A percentile compares a stretch with the other conserved stretches of the same genome.
Conservation (phyloP, 2,113 vertebrate species). For the Lagopus leucura region DNA sequence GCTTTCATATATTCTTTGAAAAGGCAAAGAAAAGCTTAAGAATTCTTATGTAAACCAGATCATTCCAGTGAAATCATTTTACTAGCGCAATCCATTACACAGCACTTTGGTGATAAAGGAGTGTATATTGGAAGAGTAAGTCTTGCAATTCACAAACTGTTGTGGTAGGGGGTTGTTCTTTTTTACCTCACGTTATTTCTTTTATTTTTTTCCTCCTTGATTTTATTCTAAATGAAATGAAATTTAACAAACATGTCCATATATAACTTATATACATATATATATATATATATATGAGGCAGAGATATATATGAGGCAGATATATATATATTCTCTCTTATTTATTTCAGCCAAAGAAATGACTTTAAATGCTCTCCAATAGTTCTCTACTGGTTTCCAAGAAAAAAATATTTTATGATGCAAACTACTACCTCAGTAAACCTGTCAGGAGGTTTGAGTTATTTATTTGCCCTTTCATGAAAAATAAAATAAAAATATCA, state of each 20-base stretch:
- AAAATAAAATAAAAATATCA: background rate
- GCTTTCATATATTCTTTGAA: constrained; percentile 51
- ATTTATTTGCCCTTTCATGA: constrained; percentile 30
- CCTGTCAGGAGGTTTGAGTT: constrained; percentile 31
- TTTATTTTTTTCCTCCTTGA: background rate
- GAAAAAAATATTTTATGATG: background rate
- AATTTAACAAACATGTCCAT: background rate
- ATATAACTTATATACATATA: constrained; percentile 58
- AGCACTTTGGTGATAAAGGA: constrained; percentile 40
- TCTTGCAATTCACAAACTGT: constrained; percentile 12
- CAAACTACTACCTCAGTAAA: constrained; percentile 29
- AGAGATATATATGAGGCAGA: too few relatives aligned
- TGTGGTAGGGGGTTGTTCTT: background rate
- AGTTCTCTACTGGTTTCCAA: constrained; percentile 1
- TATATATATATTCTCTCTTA: background rate
- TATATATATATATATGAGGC: too few relatives aligned
- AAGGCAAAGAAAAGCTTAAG: constrained; percentile 55
- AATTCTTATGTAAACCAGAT: constrained; percentile 60
- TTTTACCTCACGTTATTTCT: constrained; percentile 31
- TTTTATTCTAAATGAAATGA: constrained; percentile 45
- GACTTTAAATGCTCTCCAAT: constrained; percentile 9
- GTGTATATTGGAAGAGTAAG: constrained; percentile 2
- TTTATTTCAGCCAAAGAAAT: constrained; percentile 33
- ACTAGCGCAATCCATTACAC: constrained; percentile 37
- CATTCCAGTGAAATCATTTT: constrained; percentile 49